Base-by-base conservation (phyloP, 2,888 invertebrate genomes). In the Palloptera scutellata region DNA sequence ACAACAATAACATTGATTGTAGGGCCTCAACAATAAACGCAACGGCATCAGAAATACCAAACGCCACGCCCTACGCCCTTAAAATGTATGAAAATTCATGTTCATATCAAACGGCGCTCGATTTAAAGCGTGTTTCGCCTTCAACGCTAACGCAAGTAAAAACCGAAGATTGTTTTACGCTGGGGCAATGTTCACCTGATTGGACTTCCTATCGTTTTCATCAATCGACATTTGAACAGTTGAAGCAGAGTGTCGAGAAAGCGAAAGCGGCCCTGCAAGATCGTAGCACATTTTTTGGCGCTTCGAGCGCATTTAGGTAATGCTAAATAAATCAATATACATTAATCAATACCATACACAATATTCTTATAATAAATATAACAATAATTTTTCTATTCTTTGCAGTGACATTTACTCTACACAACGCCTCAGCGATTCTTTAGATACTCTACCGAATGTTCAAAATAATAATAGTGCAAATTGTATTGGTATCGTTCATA, bases 51-150 rank as follows among this genome's bases (percentile, higher is more conserved):
- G 19, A 40, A 19, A 13, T 9, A 1, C 30, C 61, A 13, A 19
- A 40, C 20, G 13, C 61, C 19, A 55, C 61, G 3, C 42, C 43
- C 11, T 20, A 51, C 43, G 55, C 63, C 13, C 60, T 15, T 57
- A 61, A 52, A 51, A 95, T 95, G 95, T 95, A 95, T 90, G 95
- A 95, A 89, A 94, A 94, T 87, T 94, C 94, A 82, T 95, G 95
- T 88, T 95, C 94, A 85, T 95, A 95, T 87, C 93, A 94, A 83
- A 91, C 92, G 84, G 92, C 92, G 81, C 86, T 92, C 79, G 92
- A 92, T 86, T 86, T 92, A 78, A 92, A 92, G 85, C 88, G 92
- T 77, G 88, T 90, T 74, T 89, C 91, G 71, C 85, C 85, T 73
- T 83, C 81, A 52, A 78, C 82, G 72, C 78, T 81, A 75, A 83